Base-by-base conservation (phyloP, 1,140 invertebrate species). In the Drosophila punjabiensis region DNA sequence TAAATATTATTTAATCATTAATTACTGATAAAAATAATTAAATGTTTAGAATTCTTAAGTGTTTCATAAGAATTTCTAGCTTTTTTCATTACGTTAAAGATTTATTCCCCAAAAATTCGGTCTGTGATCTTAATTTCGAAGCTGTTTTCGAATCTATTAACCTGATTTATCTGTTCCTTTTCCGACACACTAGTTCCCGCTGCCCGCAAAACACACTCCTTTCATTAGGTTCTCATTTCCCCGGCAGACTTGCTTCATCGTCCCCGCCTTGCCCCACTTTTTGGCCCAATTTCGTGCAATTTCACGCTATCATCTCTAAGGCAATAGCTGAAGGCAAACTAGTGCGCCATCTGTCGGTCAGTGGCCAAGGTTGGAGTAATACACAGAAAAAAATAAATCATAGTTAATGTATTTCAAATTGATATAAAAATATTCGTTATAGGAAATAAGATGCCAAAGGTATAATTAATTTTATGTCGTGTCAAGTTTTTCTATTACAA, bases 311-410 rank as follows among this genome's bases (percentile, higher is more conserved):
- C 59, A 68, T 76, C 82, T 53, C 48, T 60, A 70, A 63, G 64
- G 61, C 58, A 53, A 61, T 35, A 24, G 52, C 61, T 43, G 30
- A 39, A 32, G 39, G 39, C 18, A 14, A 13, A 30, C 13, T n/a
- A 10, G n/a, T 59, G 74, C 82, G 68, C 70, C 83, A 87, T 87
- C 82, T 86, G 83, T 68, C 55, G 66, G 55, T 70, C 56, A 63
- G 14, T 58, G 18, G 47, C 43, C 50, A 16, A 65, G 58, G 45
- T 63, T 39, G 39, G 0, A 56, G 13, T 24, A 10, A 18, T 56
- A 24, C 52, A 35, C 20, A 0, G 47, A 48, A 4, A 24, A 45
- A 18, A n/a, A 43, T 18, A 43, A 11, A 5, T 11, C 18, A 1
- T 20, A 20, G 10, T 20, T 10, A 5, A 6, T 11, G 9, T 45